Percentiles rank a stretch among this genome's conserved stretches.
Evolutionary conservation across 2,113 vertebrate species (phyloP).

Genomic region (Gobiocypris rarus): DNA sequence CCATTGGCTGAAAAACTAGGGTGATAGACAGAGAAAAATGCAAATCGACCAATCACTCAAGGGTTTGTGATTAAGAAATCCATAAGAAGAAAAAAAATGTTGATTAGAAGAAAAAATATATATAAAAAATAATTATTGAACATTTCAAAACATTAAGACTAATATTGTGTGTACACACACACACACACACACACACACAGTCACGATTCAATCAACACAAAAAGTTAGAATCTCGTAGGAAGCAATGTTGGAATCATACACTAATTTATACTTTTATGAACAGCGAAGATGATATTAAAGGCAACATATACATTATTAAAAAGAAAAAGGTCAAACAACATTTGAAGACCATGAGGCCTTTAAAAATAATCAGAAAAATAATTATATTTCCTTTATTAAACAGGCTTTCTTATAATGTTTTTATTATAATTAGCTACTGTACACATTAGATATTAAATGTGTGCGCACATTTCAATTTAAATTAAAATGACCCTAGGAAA

Average conservation of each 20-base stretch:
- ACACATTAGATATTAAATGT: neutral
- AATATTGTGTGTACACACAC: no score
- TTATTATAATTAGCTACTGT: neutral
- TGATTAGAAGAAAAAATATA: neutral
- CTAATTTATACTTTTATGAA: neutral
- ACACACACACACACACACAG: neutral
- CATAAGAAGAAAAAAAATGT: neutral
- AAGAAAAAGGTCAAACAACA: neutral
- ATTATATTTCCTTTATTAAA: neutral
- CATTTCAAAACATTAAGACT: no score
- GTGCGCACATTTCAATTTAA: neutral
- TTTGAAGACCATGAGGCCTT: neutral
- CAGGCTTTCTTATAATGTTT: neutral
- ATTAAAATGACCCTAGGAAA: neutral
- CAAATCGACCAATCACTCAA: slow-evolving; percentile 2
- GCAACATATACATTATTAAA: neutral
- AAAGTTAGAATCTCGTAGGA: neutral
- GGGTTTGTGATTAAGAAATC: neutral
- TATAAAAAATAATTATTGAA: neutral
- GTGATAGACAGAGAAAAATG: slow-evolving; percentile 64
- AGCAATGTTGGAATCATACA: neutral
- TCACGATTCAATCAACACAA: neutral
- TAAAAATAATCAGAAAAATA: neutral
- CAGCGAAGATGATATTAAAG: neutral
- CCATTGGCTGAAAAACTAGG: slow-evolving; percentile 69